Base-by-base conservation (phyloP, 1,140 invertebrate genomes). In the Ceratoteleas bidentatus region DNA sequence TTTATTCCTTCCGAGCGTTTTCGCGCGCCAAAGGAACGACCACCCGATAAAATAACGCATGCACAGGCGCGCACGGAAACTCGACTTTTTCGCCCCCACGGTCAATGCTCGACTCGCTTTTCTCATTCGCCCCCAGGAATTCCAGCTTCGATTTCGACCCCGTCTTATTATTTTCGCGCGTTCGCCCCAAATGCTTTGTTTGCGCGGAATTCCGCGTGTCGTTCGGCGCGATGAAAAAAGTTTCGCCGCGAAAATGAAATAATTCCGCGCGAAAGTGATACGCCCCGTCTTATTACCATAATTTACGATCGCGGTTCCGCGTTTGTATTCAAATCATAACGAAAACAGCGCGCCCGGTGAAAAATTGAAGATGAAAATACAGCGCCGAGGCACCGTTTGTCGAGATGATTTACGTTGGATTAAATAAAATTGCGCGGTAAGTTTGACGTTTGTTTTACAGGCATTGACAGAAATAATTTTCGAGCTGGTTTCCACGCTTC, bases 341-440 rank as follows among this genome's bases (percentile, higher is more conserved):
- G 58, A 72, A 72, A 72, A 61, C 45, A 61, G 47, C 45, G 8
- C 34, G 34, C 6, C 4, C 3, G 33, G 60, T 58, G 49, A 76
- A 76, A 76, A 76, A 62, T 61, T 52, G 47, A 40, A 68, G 34
- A 62, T 62, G 49, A 76, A 76, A 76, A 76, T 76, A 75, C 54
- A 75, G 3, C 13, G 33, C 0, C 49, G 45, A 49, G 34, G 10
- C 47, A 45, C n/a, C 38, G 38, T 61, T 73, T 61, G 69, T 13
- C 11, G 40, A 13, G 52, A 47, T 65, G 70, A 74, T 65, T 74
- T 65, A 43, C 53, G 45, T 75, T 52, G 32, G 53, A 66, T 58
- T 62, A 54, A 62, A 73, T 33, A 13, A 43, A 60, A 62, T 62
- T 73, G 54, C 10, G 11, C 57, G 57, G 15, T 2, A 70, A 50